Percentiles rank a stretch among this genome's conserved stretches.
Conservation (phyloP, 1,140 invertebrate species). For the Papilio xuthus region DNA sequence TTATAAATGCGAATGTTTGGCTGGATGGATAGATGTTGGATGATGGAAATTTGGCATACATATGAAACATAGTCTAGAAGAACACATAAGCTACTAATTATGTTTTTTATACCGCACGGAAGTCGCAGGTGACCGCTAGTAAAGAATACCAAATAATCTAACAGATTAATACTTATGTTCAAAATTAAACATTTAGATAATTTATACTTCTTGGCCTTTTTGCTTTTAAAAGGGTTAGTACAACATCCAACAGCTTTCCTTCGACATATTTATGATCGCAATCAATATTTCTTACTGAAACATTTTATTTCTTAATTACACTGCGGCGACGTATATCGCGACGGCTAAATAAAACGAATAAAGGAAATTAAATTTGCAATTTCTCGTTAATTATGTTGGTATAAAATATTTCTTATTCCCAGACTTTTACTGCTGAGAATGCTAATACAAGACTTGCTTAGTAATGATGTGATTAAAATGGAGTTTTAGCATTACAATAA, state of each 20-base stretch:
- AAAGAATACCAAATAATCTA: no score
- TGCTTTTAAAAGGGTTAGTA: not conserved
- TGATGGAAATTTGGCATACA: no score
- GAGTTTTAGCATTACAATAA: slow-evolving; percentile 47
- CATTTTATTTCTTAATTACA: slow-evolving; percentile 52
- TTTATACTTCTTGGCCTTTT: not conserved
- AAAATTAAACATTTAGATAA: no score
- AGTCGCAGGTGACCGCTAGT: no score
- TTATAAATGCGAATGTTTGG: no score
- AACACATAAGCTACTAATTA: no score
- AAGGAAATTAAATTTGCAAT: slow-evolving; percentile 55
- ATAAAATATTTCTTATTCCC: slow-evolving; percentile 62
- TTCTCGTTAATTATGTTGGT: slow-evolving; percentile 58
- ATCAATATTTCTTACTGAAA: slow-evolving; percentile 3
- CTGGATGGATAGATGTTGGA: no score
- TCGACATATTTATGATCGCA: slow-evolving; percentile 24
- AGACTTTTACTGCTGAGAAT: slow-evolving; percentile 58
- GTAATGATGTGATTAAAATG: slow-evolving; percentile 65
- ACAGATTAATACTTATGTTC: no score
- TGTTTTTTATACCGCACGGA: no score
- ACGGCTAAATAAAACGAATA: slow-evolving; percentile 50
- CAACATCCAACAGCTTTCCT: not conserved
- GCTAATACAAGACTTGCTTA: slow-evolving; percentile 58
- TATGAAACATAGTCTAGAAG: no score
- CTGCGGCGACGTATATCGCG: slow-evolving; percentile 44